Evolutionary conservation across 2,113 vertebrate genomes (phyloP).

Genomic region (Psilopsiagon aurifrons): DNA sequence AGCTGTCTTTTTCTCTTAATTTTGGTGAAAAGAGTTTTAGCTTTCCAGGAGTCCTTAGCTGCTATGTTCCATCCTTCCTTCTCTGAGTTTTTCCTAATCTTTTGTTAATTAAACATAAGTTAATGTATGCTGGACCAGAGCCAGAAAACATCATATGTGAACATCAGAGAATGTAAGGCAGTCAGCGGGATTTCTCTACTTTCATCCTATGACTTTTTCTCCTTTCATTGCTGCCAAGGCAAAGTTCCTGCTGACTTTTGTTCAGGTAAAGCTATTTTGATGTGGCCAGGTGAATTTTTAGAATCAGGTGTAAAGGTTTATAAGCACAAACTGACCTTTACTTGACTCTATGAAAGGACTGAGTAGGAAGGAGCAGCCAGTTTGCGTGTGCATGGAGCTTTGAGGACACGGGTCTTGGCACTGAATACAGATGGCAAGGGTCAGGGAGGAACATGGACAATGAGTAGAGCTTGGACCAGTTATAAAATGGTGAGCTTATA

Average conservation of each 20-base stretch:
- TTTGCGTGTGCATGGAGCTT: not conserved
- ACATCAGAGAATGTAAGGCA: not conserved
- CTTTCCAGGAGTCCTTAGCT: not conserved
- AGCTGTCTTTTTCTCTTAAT: not conserved
- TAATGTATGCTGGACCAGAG: not conserved
- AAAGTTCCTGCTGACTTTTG: not conserved
- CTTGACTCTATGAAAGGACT: not conserved
- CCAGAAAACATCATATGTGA: not conserved
- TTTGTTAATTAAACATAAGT: not conserved
- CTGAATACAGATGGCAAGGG: not conserved
- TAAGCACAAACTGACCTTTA: not conserved
- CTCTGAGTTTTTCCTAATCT: not conserved
- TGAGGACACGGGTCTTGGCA: not conserved
- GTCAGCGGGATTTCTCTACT: not conserved
- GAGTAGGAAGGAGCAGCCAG: not conserved
- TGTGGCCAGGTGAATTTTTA: not conserved
- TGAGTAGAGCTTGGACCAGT: not conserved
- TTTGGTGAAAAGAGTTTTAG: not conserved
- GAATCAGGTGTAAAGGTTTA: not conserved
- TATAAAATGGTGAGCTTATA: not conserved
- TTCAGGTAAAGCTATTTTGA: not conserved
- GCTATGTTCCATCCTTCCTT: not conserved
- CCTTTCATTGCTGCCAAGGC: not conserved
- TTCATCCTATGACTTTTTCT: not conserved
- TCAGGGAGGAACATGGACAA: not conserved